Evolutionary conservation across 2,797 vertebrate genomes (phyloP).

Genomic region (Kryptopterus vitreolus): DNA sequence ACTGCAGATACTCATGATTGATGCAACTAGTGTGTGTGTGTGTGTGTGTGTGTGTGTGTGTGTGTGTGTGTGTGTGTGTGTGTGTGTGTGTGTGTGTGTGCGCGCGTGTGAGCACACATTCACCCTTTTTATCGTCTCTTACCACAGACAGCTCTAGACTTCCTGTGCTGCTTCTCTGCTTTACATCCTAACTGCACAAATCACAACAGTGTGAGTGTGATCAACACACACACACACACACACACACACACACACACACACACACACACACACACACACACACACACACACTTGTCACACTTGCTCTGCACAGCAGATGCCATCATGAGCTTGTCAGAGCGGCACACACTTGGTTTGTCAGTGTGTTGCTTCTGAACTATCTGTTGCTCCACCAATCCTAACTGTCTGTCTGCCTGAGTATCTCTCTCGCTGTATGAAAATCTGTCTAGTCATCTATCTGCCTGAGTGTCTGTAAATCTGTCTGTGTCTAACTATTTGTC

Average conservation of each 20-base stretch:
- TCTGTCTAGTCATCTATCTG: constrained; percentile 20
- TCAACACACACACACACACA: constrained; percentile 12
- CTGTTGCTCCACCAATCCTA: constrained; percentile 26
- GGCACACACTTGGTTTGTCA: constrained; percentile 10
- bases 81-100: not conserved
- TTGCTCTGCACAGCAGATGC: constrained; percentile 17
- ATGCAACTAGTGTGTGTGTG: not conserved
- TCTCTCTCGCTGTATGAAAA: not conserved
- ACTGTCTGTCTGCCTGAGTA: constrained; percentile 18
- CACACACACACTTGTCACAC: not conserved
- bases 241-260: constrained; percentile 24
- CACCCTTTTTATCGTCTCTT: constrained; percentile 39
- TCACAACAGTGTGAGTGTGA: not conserved
- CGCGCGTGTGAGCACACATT: not conserved
- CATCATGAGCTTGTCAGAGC: constrained; percentile 8
- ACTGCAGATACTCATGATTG: constrained; percentile 19
- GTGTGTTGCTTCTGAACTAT: constrained; percentile 35
- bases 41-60: not conserved
- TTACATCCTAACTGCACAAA: constrained; percentile 39
- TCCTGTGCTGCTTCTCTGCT: constrained; percentile 49
- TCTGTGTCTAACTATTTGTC: constrained; percentile 1
- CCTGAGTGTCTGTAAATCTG: not conserved
- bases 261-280: constrained; percentile 3
- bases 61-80: not conserved
- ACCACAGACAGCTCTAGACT: constrained; percentile 51